phyloP scores from a whole-genome alignment of 2,797 vertebrate genomes.

The Lutra lutra region DNA sequence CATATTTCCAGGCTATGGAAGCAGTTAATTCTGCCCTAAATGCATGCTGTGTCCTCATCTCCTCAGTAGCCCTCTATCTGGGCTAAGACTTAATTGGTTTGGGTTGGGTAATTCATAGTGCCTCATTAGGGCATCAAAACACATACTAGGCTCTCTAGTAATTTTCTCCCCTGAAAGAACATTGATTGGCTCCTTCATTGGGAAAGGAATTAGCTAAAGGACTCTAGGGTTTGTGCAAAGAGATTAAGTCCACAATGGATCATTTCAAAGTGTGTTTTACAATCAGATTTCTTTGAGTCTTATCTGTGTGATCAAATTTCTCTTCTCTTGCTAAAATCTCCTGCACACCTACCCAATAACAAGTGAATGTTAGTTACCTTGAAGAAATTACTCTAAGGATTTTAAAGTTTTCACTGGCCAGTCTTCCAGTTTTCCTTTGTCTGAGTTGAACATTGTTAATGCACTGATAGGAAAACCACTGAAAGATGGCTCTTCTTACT shows the following conservation, averaged over 20 bases:
- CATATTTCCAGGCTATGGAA: slow-evolving; percentile 71
- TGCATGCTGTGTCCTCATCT: slow-evolving; percentile 73
- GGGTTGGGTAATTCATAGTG: slow-evolving; percentile 83
- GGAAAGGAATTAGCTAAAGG: slow-evolving; percentile 81
- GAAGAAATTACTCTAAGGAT: not conserved
- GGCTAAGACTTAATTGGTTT: slow-evolving; percentile 80
- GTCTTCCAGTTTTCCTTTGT: not conserved
- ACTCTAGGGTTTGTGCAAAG: slow-evolving; percentile 72
- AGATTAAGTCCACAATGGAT: slow-evolving; percentile 74
- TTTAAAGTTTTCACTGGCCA: slow-evolving; percentile 5
- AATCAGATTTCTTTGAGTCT: slow-evolving; percentile 70
- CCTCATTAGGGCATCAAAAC: slow-evolving; percentile 87
- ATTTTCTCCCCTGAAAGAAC: slow-evolving; percentile 86
- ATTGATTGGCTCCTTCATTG: slow-evolving; percentile 82
- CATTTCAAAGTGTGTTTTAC: slow-evolving; percentile 72
- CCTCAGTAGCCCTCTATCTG: slow-evolving; percentile 72
- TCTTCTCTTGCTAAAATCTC: slow-evolving; percentile 59
- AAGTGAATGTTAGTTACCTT: slow-evolving; percentile 14
- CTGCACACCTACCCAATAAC: slow-evolving; percentile 8
- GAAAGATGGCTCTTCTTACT: not conserved
- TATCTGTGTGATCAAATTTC: slow-evolving; percentile 57
- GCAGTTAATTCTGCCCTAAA: slow-evolving; percentile 79
- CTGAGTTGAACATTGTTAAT: not conserved
- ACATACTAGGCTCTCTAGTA: slow-evolving; percentile 86
- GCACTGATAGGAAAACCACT: not conserved